A percentile compares a stretch with the other conserved stretches of the same genome.
Evolutionary conservation across 2,888 invertebrate species (phyloP).

Genomic region (Spilosoma lubricipeda): DNA sequence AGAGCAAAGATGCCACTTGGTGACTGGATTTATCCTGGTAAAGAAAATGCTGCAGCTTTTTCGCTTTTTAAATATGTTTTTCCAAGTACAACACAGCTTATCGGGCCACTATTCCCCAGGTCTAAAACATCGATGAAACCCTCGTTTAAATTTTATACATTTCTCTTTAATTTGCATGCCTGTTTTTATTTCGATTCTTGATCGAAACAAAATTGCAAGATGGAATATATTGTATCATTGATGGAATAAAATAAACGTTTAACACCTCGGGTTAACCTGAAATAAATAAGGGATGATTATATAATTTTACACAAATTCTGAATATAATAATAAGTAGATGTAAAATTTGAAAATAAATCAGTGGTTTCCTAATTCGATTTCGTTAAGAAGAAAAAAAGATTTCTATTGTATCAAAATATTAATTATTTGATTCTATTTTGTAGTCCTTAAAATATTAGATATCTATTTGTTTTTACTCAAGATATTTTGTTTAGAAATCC

Average conservation of each 20-base stretch:
- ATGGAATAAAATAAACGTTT: too few relatives aligned
- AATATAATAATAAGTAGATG: neutral
- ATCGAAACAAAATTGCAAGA: too few relatives aligned
- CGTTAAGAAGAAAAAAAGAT: too few relatives aligned
- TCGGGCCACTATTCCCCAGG: too few relatives aligned
- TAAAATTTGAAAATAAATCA: neutral
- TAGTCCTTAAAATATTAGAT: neutral
- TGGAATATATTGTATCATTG: too few relatives aligned
- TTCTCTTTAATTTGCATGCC: neutral
- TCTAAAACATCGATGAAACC: neutral
- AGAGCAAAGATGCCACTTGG: conserved; percentile 91
- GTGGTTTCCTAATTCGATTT: neutral
- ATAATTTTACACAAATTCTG: neutral
- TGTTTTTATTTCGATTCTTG: neutral
- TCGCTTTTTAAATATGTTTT: neutral
- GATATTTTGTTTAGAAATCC: conserved; percentile 81
- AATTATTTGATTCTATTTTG: neutral
- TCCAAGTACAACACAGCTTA: neutral
- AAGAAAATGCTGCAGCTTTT: conserved; percentile 26
- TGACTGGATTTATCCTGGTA: conserved; percentile 93
- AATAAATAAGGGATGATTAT: neutral
- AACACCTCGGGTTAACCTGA: neutral
- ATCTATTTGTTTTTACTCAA: neutral
- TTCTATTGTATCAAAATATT: too few relatives aligned
- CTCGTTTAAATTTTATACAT: neutral